Base-by-base conservation (phyloP, 2,888 invertebrate genomes). In the Eledone cirrhosa region DNA sequence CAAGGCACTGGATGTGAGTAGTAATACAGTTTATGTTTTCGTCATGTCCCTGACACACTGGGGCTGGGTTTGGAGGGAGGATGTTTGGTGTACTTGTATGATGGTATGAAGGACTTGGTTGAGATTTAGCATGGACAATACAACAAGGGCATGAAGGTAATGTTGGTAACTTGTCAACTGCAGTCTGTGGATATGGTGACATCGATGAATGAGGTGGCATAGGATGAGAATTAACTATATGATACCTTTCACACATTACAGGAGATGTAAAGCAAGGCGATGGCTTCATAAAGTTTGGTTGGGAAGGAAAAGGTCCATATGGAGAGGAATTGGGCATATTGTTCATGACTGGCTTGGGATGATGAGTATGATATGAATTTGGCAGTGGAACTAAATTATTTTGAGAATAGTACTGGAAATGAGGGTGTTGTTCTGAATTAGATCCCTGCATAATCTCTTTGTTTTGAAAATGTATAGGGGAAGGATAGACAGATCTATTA, bases 251-350 rank as follows among this genome's bases (percentile, higher is more conserved):
- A 63, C 63, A 24, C n/a, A n/a, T 27, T 63, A 27, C 27, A 27
- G n/a, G 41, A 11, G 41, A 41, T 41, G 41, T 41, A 11, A 41
- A 41, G 41, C 41, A 41, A 3, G 41, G 41, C 5, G 41, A 41
- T 41, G 41, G 41, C 41, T 41, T 41, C 41, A 41, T 41, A 41
- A 41, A 27, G 63, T 63, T n/a, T 2, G n/a, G 27, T 63, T n/a
- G 63, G 63, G 63, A 27, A 63, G 63, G 63, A 14, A n/a, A n/a
- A 24, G 63, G 63, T 63, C 27, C 24, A 63, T 63, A 63, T 63
- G 24, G 24, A 63, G 63, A 27, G 63, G 63, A 8, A 24, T 24
- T 27, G n/a, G 63, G 4, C 27, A 27, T n/a, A 8, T 14, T 24
- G 27, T 63, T 8, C 27, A 27, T n/a, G 8, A 63, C 63, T 24